Conservation (phyloP, 2,888 invertebrate species). For the Pseudolycoriella hygida region DNA sequence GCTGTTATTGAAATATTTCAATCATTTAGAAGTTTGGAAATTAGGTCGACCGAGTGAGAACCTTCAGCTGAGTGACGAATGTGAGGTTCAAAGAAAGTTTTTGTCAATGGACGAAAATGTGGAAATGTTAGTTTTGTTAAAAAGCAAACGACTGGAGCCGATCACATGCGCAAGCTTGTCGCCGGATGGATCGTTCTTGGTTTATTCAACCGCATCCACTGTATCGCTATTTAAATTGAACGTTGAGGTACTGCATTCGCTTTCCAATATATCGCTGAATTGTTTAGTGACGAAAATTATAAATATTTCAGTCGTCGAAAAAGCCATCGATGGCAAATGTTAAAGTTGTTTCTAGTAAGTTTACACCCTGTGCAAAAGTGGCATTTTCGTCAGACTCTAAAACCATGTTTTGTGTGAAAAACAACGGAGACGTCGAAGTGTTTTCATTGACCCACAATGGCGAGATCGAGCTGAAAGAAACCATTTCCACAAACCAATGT, state of each 20-base stretch:
- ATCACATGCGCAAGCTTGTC: constrained; percentile 55
- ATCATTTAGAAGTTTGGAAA: constrained; percentile 45
- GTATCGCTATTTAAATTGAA: constrained; percentile 49
- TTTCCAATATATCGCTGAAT: background rate
- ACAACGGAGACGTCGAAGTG: constrained; percentile 25
- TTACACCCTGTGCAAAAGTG: constrained; percentile 23
- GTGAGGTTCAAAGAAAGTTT: constrained; percentile 14
- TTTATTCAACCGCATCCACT: constrained; percentile 51
- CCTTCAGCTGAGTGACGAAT: constrained; percentile 14
- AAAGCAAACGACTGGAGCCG: constrained; percentile 43
- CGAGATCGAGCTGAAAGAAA: constrained; percentile 22
- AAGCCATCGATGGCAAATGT: constrained; percentile 20
- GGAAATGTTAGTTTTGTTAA: constrained; percentile 33
- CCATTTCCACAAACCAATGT: constrained; percentile 18
- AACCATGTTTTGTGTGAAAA: constrained; percentile 28
- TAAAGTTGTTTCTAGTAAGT: constrained; percentile 24
- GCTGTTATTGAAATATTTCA: constrained; percentile 39
- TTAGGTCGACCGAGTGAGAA: constrained; percentile 31
- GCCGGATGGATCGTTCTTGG: constrained; percentile 49
- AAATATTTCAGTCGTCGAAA: constrained; percentile 7
- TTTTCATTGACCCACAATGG: constrained; percentile 23
- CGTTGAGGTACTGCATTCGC: constrained; percentile 31
- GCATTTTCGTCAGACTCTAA: constrained; percentile 28
- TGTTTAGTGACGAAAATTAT: background rate
- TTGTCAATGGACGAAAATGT: constrained; percentile 7